Percentiles rank a stretch among this genome's conserved stretches.
Evolutionary conservation across 2,888 invertebrate species (phyloP).

Genomic region (Acronicta psi): DNA sequence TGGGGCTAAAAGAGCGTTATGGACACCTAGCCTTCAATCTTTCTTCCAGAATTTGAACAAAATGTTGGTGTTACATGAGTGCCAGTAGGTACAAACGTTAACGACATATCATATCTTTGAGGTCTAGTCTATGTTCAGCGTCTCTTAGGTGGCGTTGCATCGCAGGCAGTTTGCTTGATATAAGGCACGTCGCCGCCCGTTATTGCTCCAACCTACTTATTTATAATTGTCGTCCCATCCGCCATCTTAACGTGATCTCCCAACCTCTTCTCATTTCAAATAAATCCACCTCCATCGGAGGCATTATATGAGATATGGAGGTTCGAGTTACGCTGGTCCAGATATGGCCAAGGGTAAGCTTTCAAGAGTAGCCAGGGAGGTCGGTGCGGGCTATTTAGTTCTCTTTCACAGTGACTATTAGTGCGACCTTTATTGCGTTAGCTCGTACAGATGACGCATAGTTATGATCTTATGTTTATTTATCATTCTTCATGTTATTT

Average conservation of each 20-base stretch:
- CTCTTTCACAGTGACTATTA: constrained; percentile 81
- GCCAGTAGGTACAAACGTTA: not conserved
- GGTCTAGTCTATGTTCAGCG: constrained; percentile 67
- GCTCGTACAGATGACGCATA: constrained; percentile 60
- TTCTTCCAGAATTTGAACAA: not conserved
- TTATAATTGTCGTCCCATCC: constrained; percentile 84
- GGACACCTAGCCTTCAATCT: not conserved
- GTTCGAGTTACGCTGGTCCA: constrained; percentile 57
- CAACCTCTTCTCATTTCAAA: constrained; percentile 46
- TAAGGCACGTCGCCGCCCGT: constrained; percentile 85
- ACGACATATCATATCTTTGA: constrained; percentile 35
- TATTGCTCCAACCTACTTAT: constrained; percentile 87
- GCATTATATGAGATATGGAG: constrained; percentile 43
- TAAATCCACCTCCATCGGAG: constrained; percentile 33
- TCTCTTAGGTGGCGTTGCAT: constrained; percentile 85
- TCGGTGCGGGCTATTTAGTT: constrained; percentile 86
- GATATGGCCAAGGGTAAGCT: constrained; percentile 65
- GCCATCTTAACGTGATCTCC: constrained; percentile 68
- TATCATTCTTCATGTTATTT: constrained; percentile 40
- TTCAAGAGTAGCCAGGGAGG: constrained; percentile 78
- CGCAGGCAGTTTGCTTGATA: constrained; percentile 87
- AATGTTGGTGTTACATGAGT: not conserved
- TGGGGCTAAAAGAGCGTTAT: not conserved
- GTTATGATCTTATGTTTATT: constrained; percentile 50
- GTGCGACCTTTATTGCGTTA: constrained; percentile 82